Evolutionary conservation across 2,888 invertebrate species (phyloP).

Genomic region (Agrilus biguttatus): DNA sequence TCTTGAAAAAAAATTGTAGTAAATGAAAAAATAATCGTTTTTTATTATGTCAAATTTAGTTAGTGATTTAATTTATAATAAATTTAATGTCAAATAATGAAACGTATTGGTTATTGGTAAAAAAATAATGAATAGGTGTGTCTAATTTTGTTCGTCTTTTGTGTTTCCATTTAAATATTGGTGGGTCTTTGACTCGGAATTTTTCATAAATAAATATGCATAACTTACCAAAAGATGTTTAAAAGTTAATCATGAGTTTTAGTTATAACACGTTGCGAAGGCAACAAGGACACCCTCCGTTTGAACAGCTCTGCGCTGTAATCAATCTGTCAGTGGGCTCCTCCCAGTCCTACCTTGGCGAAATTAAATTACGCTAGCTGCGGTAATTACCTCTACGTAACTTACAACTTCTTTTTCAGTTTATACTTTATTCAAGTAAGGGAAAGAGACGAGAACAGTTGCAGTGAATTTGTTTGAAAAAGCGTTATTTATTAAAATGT

Average conservation of each 20-base stretch:
- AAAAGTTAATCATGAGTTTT: conserved; percentile 7
- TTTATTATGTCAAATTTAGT: too few relatives aligned
- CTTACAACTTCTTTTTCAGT: conserved; percentile 10
- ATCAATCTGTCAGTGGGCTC: conserved; percentile 32
- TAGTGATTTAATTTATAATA: too few relatives aligned
- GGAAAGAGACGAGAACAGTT: conserved; percentile 3
- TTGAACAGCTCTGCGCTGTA: conserved; percentile 23
- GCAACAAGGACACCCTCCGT: conserved; percentile 18
- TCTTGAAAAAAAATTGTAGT: too few relatives aligned
- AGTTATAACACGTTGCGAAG: conserved; percentile 20
- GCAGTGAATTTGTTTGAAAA: not conserved
- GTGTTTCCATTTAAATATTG: too few relatives aligned
- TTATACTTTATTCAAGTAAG: conserved; percentile 1
- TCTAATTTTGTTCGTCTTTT: too few relatives aligned
- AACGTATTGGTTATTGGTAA: too few relatives aligned
- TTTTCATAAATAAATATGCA: too few relatives aligned
- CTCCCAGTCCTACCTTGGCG: conserved; percentile 32
- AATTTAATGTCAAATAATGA: too few relatives aligned
- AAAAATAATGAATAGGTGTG: too few relatives aligned
- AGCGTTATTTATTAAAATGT: conserved; percentile 5
- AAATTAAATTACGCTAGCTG: conserved; percentile 32
- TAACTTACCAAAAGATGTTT: too few relatives aligned
- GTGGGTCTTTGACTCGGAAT: too few relatives aligned
- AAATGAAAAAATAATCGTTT: too few relatives aligned
- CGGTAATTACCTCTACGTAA: conserved; percentile 23